These are phyloP conservation scores for Lepilemur septentrionalis DNA, from an alignment of 2,797 vertebrate species.

Conservation along the genomic window DNA sequence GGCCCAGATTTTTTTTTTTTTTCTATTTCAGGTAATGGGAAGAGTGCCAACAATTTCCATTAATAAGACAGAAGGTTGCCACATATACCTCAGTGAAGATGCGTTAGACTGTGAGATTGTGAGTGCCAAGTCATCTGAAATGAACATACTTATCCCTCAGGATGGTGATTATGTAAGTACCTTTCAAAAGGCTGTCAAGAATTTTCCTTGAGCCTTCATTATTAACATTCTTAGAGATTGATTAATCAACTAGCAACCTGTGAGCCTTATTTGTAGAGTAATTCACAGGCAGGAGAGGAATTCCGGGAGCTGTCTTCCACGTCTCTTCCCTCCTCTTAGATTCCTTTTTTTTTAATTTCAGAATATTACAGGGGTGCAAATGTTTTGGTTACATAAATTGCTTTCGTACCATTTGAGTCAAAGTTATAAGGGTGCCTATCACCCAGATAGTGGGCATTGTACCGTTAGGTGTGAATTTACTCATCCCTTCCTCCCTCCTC, in stretches of 20 bases:
- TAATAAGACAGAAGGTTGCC: conserved; percentile 98
- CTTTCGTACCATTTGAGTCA: too few relatives aligned
- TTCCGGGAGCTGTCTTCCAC: not conserved
- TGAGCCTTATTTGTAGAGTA: not conserved
- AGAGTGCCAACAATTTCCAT: conserved; percentile 98
- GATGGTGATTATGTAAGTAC: conserved; percentile 95
- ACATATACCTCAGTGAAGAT: conserved; percentile 95
- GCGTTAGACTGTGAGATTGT: conserved; percentile 95
- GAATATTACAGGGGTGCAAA: too few relatives aligned
- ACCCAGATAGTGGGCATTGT: too few relatives aligned
- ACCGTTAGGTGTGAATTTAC: too few relatives aligned
- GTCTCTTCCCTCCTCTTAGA: not conserved
- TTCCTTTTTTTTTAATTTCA: not conserved
- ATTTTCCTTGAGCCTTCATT: not conserved
- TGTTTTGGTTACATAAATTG: too few relatives aligned
- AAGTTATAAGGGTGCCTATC: too few relatives aligned
- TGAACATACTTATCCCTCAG: conserved; percentile 95
- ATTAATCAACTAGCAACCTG: not conserved
- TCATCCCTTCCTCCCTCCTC: too few relatives aligned
- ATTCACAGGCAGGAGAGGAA: not conserved
- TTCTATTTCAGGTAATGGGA: conserved; percentile 90
- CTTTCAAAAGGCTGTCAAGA: conserved; percentile 37
- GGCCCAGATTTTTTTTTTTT: not conserved
- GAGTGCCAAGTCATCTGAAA: conserved; percentile 98
- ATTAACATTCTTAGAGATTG: not conserved